Percentiles rank a stretch among this genome's conserved stretches.
Conservation (phyloP, 37 sponge, comb jelly and placozoan species). For the Bolinopsis microptera region DNA sequence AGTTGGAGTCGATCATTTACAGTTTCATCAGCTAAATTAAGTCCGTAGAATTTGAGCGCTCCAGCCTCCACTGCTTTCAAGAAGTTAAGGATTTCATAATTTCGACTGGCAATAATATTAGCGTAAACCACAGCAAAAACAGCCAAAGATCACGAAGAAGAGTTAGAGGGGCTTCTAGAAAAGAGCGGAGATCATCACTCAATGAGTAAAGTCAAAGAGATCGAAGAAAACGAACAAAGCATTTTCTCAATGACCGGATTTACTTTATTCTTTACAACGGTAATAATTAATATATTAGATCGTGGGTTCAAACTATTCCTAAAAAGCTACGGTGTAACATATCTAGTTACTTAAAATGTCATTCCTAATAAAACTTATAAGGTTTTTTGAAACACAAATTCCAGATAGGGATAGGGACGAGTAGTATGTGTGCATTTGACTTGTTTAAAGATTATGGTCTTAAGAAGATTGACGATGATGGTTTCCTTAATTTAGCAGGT, state of each 20-base stretch:
- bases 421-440: slow-evolving; percentile 64
- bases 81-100: too few species aligned
- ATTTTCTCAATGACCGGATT: slow-evolving; percentile 19
- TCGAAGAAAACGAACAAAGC: not conserved
- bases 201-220: not conserved
- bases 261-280: slow-evolving; percentile 51
- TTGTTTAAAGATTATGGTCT: slow-evolving; percentile 49
- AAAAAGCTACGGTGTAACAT: too few species aligned
- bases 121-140: not conserved
- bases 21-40: not conserved
- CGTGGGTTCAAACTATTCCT: too few species aligned
- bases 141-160: not conserved
- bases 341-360: too few species aligned
- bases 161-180: not conserved
- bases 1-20: not conserved
- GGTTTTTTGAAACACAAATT: not conserved
- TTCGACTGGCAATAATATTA: too few species aligned
- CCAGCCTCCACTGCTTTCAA: too few species aligned
- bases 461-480: slow-evolving; percentile 36
- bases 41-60: too few species aligned
- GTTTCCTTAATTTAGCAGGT: slow-evolving; percentile 57
- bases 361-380: not conserved
- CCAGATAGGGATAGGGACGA: slow-evolving; percentile 56
- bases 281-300: too few species aligned
- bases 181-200: not conserved